These are phyloP conservation scores for Phalloptychus januarius DNA, from an alignment of 2,797 vertebrate species.

Conservation along the genomic window DNA sequence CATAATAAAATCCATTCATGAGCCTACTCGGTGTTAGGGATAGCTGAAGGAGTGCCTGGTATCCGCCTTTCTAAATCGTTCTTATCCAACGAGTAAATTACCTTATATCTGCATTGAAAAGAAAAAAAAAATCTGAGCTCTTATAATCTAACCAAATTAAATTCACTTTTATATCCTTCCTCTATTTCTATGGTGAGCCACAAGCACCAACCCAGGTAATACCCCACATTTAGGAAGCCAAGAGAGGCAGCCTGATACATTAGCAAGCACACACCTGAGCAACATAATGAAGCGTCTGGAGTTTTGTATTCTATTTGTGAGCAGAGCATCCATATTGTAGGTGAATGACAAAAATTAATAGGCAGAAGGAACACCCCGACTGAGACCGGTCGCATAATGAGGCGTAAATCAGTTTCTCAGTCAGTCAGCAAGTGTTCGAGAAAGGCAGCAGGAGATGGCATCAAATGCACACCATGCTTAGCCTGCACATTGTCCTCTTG, in stretches of 20 bases:
- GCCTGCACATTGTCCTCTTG: constrained; percentile 5
- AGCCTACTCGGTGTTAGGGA: background rate
- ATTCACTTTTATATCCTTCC: constrained; percentile 48
- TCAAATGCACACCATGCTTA: constrained; percentile 18
- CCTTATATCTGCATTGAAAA: constrained; percentile 11
- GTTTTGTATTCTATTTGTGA: constrained; percentile 79
- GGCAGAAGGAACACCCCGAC: constrained; percentile 67
- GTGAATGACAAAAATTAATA: constrained; percentile 77
- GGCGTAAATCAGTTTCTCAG: constrained; percentile 70
- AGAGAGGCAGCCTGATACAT: constrained; percentile 57
- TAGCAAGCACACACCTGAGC: constrained; percentile 68
- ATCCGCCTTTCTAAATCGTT: constrained; percentile 17
- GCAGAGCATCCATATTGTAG: constrained; percentile 68
- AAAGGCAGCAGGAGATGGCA: constrained; percentile 22
- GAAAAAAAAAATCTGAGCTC: background rate
- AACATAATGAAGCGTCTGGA: constrained; percentile 75
- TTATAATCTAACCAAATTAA: constrained; percentile 34
- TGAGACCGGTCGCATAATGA: constrained; percentile 68
- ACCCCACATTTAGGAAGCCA: constrained; percentile 67
- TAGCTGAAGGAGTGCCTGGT: constrained; percentile 10
- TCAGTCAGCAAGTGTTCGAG: constrained; percentile 58
- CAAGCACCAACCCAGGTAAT: constrained; percentile 57
- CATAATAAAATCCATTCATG: constrained; percentile 32
- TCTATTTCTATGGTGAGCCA: constrained; percentile 38
- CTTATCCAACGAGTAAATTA: constrained; percentile 13